A percentile compares a stretch with the other conserved stretches of the same genome.
Conservation (phyloP, 2,888 invertebrate genomes). For the Hypselothyrea guttata region DNA sequence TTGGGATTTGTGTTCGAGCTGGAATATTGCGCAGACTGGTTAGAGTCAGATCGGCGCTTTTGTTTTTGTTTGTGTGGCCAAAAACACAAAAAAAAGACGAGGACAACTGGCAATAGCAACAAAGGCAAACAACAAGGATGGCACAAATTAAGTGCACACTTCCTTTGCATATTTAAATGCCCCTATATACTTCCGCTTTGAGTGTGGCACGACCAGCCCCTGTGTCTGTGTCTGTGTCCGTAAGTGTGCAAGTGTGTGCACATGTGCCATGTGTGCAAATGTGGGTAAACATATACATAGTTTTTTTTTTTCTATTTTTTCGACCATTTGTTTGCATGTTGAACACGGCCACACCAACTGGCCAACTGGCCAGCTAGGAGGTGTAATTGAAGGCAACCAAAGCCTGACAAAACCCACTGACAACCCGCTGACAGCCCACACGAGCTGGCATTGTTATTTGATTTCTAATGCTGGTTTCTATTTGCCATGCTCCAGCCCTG, state of each 20-base stretch:
- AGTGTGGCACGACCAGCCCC: conserved; percentile 41
- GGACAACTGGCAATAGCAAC: conserved; percentile 35
- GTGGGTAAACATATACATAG: conserved; percentile 42
- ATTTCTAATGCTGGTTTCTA: conserved; percentile 64
- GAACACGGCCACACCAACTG: conserved; percentile 59
- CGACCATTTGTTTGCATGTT: conserved; percentile 72
- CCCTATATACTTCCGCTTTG: conserved; percentile 74
- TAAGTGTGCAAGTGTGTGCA: conserved; percentile 36
- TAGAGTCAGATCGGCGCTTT: conserved; percentile 60
- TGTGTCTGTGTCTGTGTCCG: no score
- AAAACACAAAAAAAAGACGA: conserved; percentile 22
- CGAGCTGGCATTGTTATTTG: conserved; percentile 61
- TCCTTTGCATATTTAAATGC: conserved; percentile 77
- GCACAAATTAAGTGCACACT: conserved; percentile 77
- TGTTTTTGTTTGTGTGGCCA: conserved; percentile 52
- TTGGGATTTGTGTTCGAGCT: conserved; percentile 74
- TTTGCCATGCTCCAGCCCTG: conserved; percentile 16
- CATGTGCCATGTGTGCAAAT: conserved; percentile 15
- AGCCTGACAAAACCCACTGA: background rate
- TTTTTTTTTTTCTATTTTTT: conserved; percentile 38
- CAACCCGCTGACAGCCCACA: background rate
- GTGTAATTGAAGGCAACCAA: conserved; percentile 20
- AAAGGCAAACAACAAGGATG: conserved; percentile 72
- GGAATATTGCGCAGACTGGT: conserved; percentile 61
- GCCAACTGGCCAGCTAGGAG: conserved; percentile 14